Evolutionary conservation across 2,113 vertebrate genomes (phyloP).

Genomic region (Syrrhaptes paradoxus): DNA sequence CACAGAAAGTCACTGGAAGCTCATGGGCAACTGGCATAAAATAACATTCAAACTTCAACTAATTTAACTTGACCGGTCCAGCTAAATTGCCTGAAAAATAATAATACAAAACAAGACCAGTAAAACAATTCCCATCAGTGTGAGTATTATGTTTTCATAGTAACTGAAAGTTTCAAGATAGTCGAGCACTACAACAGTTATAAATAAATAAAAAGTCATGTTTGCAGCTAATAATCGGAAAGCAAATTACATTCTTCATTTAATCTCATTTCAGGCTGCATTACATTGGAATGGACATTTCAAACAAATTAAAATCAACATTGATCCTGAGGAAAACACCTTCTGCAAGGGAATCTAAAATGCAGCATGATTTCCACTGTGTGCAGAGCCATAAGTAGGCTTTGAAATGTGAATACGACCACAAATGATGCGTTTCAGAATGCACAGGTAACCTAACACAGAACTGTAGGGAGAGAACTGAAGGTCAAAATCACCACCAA

Average conservation of each 20-base stretch:
- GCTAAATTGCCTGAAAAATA: neutral
- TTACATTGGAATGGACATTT: conserved; percentile 43
- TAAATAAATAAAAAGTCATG: neutral
- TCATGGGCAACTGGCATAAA: neutral
- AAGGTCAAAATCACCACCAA: neutral
- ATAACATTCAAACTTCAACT: neutral
- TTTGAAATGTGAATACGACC: neutral
- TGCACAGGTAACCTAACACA: neutral
- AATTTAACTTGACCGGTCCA: neutral
- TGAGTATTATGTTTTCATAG: conserved; percentile 11
- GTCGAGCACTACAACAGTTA: neutral
- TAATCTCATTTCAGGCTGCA: conserved; percentile 50
- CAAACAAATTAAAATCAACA: conserved; percentile 46
- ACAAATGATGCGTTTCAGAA: neutral
- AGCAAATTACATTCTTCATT: conserved; percentile 39
- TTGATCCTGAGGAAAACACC: neutral
- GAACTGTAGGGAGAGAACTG: neutral
- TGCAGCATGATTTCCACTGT: neutral
- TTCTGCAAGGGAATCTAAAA: neutral
- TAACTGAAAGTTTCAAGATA: conserved; percentile 46
- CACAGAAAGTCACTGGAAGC: neutral
- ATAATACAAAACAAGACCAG: neutral
- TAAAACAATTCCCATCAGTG: conserved; percentile 2
- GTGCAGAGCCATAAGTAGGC: neutral
- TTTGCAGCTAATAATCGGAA: conserved; percentile 55